These are phyloP conservation scores for Oxyruncus cristatus DNA, from an alignment of 2,113 vertebrate genomes.

Conservation along the genomic window DNA sequence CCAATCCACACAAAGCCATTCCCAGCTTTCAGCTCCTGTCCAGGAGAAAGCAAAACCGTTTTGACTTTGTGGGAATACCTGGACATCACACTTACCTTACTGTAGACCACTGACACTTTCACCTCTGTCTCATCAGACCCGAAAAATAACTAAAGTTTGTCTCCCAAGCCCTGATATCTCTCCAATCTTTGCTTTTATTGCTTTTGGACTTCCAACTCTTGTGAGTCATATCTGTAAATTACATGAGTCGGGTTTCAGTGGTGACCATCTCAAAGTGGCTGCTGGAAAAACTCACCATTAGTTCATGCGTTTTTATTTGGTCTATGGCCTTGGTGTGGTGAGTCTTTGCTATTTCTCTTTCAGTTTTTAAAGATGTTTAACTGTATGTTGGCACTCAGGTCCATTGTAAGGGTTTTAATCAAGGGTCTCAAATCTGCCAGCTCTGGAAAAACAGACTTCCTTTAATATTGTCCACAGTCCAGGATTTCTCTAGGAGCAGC, in stretches of 20 bases:
- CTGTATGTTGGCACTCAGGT: not conserved
- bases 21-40: not conserved
- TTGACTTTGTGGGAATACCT: not conserved
- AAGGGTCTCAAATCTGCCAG: not conserved
- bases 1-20: not conserved
- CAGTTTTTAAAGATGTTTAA: not conserved
- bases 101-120: not conserved
- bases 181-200: slow-evolving; percentile 22
- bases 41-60: not conserved
- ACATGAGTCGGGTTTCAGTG: slow-evolving; percentile 37
- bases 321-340: not conserved
- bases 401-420: not conserved
- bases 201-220: slow-evolving; percentile 30
- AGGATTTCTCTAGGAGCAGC: not conserved
- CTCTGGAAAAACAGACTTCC: not conserved
- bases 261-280: slow-evolving; percentile 16
- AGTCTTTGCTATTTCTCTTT: not conserved
- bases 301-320: slow-evolving; percentile 17
- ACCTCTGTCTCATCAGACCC: slow-evolving; percentile 9
- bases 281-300: slow-evolving; percentile 32
- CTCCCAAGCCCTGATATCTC: not conserved
- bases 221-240: slow-evolving; percentile 61
- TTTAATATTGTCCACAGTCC: not conserved
- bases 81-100: not conserved
- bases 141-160: slow-evolving; percentile 4